These are phyloP conservation scores for Lagocephalus sceleratus DNA, from an alignment of 2,797 vertebrate genomes.

Conservation along the genomic window DNA sequence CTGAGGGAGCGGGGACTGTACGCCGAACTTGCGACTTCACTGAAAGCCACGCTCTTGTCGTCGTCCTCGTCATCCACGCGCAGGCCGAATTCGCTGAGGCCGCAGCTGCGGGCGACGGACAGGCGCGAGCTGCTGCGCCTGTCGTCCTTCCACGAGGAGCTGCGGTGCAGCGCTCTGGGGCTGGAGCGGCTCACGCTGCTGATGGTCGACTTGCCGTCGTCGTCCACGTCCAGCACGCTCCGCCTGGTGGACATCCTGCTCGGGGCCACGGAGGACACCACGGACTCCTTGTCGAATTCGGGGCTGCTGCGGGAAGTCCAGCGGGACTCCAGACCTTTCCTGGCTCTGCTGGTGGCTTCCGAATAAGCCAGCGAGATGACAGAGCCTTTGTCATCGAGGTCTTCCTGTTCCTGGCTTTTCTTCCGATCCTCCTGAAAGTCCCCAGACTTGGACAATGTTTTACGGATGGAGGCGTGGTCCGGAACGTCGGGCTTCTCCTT, in stretches of 20 bases:
- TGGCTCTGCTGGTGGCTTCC: slow-evolving; percentile 76
- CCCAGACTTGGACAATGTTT: slow-evolving; percentile 69
- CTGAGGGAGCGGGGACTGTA: slow-evolving; percentile 80
- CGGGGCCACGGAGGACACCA: slow-evolving; percentile 78
- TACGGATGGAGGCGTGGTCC: slow-evolving; percentile 78
- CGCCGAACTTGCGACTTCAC: slow-evolving; percentile 71
- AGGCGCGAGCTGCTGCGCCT: slow-evolving; percentile 74
- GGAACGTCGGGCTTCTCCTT: slow-evolving; percentile 81
- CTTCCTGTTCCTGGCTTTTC: slow-evolving; percentile 65
- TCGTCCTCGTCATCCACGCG: slow-evolving; percentile 67
- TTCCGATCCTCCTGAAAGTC: slow-evolving; percentile 65
- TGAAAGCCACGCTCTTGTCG: slow-evolving; percentile 73
- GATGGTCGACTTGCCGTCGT: slow-evolving; percentile 77
- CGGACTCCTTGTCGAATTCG: slow-evolving; percentile 82
- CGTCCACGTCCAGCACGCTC: slow-evolving; percentile 73
- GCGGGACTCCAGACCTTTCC: slow-evolving; percentile 84
- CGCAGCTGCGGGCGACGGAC: slow-evolving; percentile 83
- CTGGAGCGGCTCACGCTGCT: slow-evolving; percentile 79
- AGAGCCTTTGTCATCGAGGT: slow-evolving; percentile 76
- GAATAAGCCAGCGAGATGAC: slow-evolving; percentile 84
- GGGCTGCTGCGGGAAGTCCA: slow-evolving; percentile 81
- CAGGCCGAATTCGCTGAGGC: slow-evolving; percentile 81
- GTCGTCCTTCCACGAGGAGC: slow-evolving; percentile 83
- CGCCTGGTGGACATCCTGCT: slow-evolving; percentile 80
- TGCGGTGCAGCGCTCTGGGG: slow-evolving; percentile 75